Evolutionary conservation across 2,888 invertebrate species (phyloP), one percentile per base, ranked within the genome.

Genomic region (Parnassius mnemosyne): DNA sequence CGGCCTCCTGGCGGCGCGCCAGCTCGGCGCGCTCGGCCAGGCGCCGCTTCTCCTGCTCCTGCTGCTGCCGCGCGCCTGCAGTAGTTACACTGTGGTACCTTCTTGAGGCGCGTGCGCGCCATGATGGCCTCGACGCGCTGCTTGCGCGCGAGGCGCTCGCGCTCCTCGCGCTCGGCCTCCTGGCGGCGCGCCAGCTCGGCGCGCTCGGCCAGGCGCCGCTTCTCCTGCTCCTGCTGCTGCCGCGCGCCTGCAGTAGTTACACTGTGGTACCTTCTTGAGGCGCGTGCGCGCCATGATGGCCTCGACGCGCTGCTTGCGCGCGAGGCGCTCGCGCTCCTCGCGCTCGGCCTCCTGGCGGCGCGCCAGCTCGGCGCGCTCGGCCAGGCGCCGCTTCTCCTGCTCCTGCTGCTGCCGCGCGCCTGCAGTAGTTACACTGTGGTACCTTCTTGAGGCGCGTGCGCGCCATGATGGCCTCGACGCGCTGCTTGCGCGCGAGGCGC

Each of bases 111-210:
- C n/a, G 97, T 98, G 75, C 98, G 92, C 60, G 95, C 94, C 98
- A 98, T 98, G 76, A 98, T 98, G 61, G 97, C 97, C 85, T 97
- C 97, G 34, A 98, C 97, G 63, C 97, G 93, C 85, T 97, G 97
- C 75, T 97, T 96, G 75, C 98, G 92, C 64, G 95, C 96, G 75
- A 96, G 94, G 63, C 98, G 92, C 81, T 98, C 98, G 78, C 95
- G 96, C 85, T 98, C 98, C 83, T 98, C 98, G 65, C 95, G 93
- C 83, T 97, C 97, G 59, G 96, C 96, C 83, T 96, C 95, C 85
- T 97, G 97, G 69, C 94, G 92, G 76, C 96, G 94, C 83, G 95
- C 93, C 72, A 94, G 93, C 90, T 98, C 97, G 0, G 97, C 96
- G 80, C 97, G 97, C 83, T 97, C 97, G 61, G 95, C 94, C 25